Conservation (phyloP, 2,888 invertebrate species). For the Cordilura impudica region DNA sequence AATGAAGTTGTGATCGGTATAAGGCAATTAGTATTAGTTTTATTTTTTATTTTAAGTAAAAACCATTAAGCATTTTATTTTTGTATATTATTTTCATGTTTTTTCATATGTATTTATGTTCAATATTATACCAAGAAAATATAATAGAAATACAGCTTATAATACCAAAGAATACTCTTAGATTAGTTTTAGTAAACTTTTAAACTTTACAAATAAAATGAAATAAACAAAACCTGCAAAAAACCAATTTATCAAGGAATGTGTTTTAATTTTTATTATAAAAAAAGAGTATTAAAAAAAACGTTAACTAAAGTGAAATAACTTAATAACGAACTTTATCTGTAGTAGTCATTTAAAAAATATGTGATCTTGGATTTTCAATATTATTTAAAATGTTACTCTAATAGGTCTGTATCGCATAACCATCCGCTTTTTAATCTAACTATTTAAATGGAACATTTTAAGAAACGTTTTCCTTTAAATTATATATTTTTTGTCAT, state of each 20-base stretch:
- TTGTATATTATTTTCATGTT: slow-evolving; percentile 8
- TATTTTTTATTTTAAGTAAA: background rate
- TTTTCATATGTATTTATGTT: slow-evolving; percentile 34
- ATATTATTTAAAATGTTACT: too few relatives aligned
- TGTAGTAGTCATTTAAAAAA: too few relatives aligned
- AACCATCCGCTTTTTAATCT: too few relatives aligned
- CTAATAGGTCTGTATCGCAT: too few relatives aligned
- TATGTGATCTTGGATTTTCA: too few relatives aligned
- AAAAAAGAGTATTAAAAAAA: too few relatives aligned
- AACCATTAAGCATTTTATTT: background rate
- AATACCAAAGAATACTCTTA: slow-evolving; percentile 73
- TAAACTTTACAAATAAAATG: background rate
- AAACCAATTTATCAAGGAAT: background rate
- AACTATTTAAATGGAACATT: too few relatives aligned
- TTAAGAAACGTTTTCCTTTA: too few relatives aligned
- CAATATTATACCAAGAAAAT: slow-evolving; percentile 51
- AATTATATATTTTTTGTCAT: too few relatives aligned
- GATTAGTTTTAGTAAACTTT: background rate
- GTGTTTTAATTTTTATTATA: background rate
- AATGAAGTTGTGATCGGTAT: background rate
- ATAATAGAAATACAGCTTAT: slow-evolving; percentile 70
- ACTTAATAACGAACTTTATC: too few relatives aligned
- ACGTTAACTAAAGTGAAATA: too few relatives aligned
- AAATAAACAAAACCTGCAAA: background rate
- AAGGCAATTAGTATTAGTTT: background rate